phyloP scores from a whole-genome alignment of 2,888 invertebrate species.

The Scotopteryx bipunctaria region DNA sequence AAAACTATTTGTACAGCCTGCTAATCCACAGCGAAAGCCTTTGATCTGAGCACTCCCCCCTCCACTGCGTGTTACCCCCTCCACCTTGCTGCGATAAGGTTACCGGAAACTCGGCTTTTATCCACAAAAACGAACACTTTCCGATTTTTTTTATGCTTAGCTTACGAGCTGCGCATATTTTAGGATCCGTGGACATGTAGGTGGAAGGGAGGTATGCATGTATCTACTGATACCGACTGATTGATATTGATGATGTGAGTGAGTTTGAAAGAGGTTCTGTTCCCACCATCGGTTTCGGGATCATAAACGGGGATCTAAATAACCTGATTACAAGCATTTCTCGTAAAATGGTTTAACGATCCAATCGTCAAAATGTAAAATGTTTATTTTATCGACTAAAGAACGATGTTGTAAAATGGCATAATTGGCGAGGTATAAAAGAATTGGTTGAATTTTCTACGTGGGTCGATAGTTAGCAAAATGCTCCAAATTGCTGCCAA shows the following conservation, averaged over 20 bases:
- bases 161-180: conserved; percentile 3
- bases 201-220: too few relatives aligned
- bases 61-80: neutral
- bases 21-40: conserved; percentile 68
- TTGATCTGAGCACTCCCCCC: conserved; percentile 54
- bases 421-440: neutral
- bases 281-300: too few relatives aligned
- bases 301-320: too few relatives aligned
- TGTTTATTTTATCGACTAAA: neutral
- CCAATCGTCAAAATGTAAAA: neutral
- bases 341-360: too few relatives aligned
- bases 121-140: conserved; percentile 50
- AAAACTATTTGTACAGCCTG: conserved; percentile 57
- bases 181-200: conserved; percentile 3
- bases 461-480: conserved; percentile 1
- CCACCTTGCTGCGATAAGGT: conserved; percentile 39
- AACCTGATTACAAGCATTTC: too few relatives aligned
- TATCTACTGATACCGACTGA: neutral
- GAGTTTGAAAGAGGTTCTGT: too few relatives aligned
- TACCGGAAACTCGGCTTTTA: conserved; percentile 51
- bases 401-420: neutral
- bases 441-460: neutral
- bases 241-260: conserved; percentile 6
- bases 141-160: conserved; percentile 43
- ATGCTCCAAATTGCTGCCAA: conserved; percentile 3